Conservation (phyloP, 2,888 invertebrate genomes). For the Bombyx huttoni region DNA sequence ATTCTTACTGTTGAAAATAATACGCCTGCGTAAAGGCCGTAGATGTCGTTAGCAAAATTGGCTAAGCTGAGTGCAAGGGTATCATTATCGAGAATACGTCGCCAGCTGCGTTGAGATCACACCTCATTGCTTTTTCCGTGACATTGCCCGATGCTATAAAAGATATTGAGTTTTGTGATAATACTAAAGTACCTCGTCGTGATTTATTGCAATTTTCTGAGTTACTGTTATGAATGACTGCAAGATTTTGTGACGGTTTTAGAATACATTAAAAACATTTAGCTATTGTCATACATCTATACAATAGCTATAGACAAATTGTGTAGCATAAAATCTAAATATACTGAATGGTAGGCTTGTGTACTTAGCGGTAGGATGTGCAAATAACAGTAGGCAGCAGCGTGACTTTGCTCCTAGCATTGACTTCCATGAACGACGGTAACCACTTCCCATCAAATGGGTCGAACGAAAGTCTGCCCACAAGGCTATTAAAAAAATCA, state of each 20-base stretch:
- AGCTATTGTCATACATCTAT: too few relatives aligned
- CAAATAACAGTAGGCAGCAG: too few relatives aligned
- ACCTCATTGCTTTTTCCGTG: constrained; percentile 66
- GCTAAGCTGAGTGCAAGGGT: constrained; percentile 17
- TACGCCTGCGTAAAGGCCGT: neutral
- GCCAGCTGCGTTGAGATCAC: constrained; percentile 57
- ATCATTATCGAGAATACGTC: constrained; percentile 40
- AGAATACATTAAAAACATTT: neutral
- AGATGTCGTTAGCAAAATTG: constrained; percentile 8
- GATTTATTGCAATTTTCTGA: constrained; percentile 23
- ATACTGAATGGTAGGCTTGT: too few relatives aligned
- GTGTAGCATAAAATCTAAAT: too few relatives aligned
- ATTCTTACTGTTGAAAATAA: too few relatives aligned
- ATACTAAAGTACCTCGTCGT: constrained; percentile 27
- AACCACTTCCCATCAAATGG: too few relatives aligned
- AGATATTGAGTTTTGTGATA: constrained; percentile 53
- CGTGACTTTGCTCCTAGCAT: too few relatives aligned
- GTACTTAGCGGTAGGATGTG: too few relatives aligned
- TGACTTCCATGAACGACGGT: too few relatives aligned
- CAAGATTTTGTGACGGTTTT: neutral
- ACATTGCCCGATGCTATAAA: constrained; percentile 61
- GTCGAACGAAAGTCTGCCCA: too few relatives aligned
- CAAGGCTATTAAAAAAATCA: too few relatives aligned
- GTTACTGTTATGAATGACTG: neutral
- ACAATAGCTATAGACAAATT: too few relatives aligned